Evolutionary conservation across 2,113 vertebrate genomes (phyloP).

Genomic region (Aepyceros melampus): DNA sequence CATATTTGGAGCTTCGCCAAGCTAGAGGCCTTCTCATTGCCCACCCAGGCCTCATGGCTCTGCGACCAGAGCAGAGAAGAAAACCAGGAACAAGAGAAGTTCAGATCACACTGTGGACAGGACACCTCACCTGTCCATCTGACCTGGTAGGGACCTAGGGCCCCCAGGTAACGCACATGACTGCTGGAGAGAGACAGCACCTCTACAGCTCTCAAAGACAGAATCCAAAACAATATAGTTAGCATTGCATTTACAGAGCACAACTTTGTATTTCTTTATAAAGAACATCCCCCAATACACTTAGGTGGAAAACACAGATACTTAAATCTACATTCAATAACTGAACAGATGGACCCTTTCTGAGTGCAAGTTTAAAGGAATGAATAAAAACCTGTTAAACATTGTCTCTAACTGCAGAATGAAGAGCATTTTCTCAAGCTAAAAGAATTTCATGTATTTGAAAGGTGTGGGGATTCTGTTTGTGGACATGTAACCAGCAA

Average conservation of each 20-base stretch:
- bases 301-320: background rate
- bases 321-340: background rate
- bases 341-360: background rate
- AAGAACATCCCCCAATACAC: background rate
- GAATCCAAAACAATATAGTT: background rate
- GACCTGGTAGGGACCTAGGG: background rate
- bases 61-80: background rate
- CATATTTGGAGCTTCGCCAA: background rate
- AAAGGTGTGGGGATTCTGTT: slow-evolving; percentile 23
- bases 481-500: background rate
- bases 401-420: slow-evolving; percentile 51
- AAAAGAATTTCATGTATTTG: slow-evolving; percentile 51
- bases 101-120: too few relatives aligned
- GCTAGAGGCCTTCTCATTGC: background rate
- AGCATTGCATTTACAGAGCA: background rate
- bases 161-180: background rate
- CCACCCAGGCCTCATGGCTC: background rate
- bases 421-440: slow-evolving; percentile 18
- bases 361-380: background rate
- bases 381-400: slow-evolving; percentile 43
- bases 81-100: background rate
- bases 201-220: background rate
- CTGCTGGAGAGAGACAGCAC: background rate
- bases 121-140: background rate
- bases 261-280: background rate